These are phyloP conservation scores for Saccostrea cuccullata DNA, from an alignment of 1,140 invertebrate species.

Conservation along the genomic window DNA sequence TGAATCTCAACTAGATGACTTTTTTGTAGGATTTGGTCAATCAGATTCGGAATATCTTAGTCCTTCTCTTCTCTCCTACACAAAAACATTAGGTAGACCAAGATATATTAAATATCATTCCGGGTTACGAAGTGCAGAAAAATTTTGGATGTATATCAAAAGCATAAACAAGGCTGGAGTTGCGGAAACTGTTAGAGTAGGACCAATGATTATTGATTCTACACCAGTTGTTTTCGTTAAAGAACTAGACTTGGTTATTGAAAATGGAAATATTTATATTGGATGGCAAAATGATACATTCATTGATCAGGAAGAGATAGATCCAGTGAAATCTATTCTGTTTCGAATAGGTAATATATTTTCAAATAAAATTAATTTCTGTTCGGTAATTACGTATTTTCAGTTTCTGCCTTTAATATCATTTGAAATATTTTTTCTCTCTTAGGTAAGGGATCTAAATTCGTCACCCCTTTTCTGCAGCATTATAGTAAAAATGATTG, in stretches of 20 bases:
- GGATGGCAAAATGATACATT: constrained; percentile 50
- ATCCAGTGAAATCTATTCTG: constrained; percentile 39
- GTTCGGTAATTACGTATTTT: background rate
- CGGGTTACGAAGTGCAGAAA: constrained; percentile 43
- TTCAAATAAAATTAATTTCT: background rate
- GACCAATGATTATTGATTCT: constrained; percentile 62
- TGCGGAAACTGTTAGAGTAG: constrained; percentile 41
- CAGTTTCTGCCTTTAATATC: background rate
- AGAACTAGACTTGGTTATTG: background rate
- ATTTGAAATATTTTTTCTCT: constrained; percentile 24
- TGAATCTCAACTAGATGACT: constrained; percentile 44
- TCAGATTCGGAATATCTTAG: constrained; percentile 37
- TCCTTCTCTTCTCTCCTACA: constrained; percentile 51
- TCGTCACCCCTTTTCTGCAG: constrained; percentile 44
- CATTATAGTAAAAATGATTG: background rate
- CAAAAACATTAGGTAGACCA: constrained; percentile 28
- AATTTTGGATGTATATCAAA: constrained; percentile 59
- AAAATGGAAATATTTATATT: constrained; percentile 39
- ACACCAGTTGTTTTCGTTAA: constrained; percentile 49
- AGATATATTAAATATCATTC: constrained; percentile 52
- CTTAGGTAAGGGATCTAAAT: constrained; percentile 22
- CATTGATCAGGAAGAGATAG: constrained; percentile 53
- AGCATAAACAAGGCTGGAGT: constrained; percentile 57
- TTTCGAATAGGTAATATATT: constrained; percentile 50
- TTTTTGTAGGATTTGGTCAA: constrained; percentile 46